Percentiles rank a stretch among this genome's conserved stretches.
These are phyloP conservation scores for Anoura caudifer DNA, from an alignment of 2,113 vertebrate genomes.

Conservation along the genomic window DNA sequence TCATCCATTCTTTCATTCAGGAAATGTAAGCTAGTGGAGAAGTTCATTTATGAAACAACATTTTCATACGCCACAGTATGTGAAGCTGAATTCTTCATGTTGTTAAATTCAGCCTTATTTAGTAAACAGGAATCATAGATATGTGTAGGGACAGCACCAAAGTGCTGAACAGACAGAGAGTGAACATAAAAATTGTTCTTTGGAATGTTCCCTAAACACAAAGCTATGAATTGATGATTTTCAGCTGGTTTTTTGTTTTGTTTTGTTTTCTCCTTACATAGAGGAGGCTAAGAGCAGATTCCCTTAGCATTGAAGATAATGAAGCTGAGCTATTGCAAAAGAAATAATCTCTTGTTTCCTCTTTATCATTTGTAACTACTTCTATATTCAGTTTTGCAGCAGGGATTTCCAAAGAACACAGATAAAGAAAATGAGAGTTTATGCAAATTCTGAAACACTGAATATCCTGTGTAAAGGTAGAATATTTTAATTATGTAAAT, in stretches of 20 bases:
- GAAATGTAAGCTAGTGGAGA: not conserved
- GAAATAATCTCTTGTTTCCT: not conserved
- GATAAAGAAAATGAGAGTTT: not conserved
- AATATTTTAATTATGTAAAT: constrained; percentile 10
- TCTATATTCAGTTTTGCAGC: not conserved
- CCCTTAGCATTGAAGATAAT: not conserved
- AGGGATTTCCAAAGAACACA: not conserved
- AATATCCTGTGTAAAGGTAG: not conserved
- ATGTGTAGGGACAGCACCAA: not conserved
- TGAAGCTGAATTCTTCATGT: constrained; percentile 51
- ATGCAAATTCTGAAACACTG: not conserved
- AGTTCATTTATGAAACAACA: not conserved
- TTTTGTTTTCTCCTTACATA: not conserved
- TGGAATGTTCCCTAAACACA: not conserved
- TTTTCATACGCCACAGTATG: constrained; percentile 51
- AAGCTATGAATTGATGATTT: not conserved
- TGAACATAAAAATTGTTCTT: not conserved
- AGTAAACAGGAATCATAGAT: not conserved
- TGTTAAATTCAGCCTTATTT: constrained; percentile 47
- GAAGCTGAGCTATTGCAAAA: not conserved
- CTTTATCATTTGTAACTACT: not conserved
- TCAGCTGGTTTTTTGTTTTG: not conserved
- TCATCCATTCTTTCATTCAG: constrained; percentile 36
- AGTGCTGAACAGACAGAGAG: not conserved
- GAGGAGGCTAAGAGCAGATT: not conserved